Base-by-base conservation (phyloP, 2,888 invertebrate species). In the Tribolium freemani region DNA sequence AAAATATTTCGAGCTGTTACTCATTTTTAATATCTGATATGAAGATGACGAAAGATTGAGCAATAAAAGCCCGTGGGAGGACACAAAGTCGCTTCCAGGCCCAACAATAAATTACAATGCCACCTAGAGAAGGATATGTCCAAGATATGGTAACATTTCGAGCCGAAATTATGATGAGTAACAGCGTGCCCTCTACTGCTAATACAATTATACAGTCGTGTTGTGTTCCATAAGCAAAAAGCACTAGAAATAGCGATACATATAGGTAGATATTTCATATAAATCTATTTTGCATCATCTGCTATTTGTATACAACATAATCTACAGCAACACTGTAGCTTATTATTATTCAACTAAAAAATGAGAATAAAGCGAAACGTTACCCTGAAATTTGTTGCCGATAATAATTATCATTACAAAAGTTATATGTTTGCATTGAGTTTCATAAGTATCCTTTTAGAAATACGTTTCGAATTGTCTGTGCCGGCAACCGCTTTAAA, bases 141-240 rank as follows among this genome's bases (percentile, higher is more conserved):
- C 64, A 73, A 76, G 80, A 81, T 82, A 81, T 81, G 80, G 75
- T 75, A 76, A 77, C 71, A 71, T 74, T 76, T 72, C 74, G 75
- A 75, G 54, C 56, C 69, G 68, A 76, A 78, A 77, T 77, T 51
- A 67, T 64, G 31, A 77, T 81, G 83, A 84, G 84, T 84, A 84
- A 85, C 83, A 85, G 84, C 84, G 82, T 83, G 83, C 83, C 77
- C 44, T 79, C 83, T 84, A 84, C 81, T 77, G 77, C 83, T 82
- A 83, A 83, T 83, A 84, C 81, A 81, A 80, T 82, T 81, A 79
- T 79, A 84, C 81, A 86, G 86, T 86, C 86, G 86, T 86, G 86
- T 86, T 86, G 86, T 86, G 86, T 84, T 84, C 80, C 81, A 81
- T 83, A 85, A 86, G 86, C 86, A 84, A 85, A 84, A 86, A 85